Evolutionary conservation across 2,797 vertebrate genomes (phyloP), one percentile per base, ranked within the genome.

Genomic region (Epinephelus malabaricus): DNA sequence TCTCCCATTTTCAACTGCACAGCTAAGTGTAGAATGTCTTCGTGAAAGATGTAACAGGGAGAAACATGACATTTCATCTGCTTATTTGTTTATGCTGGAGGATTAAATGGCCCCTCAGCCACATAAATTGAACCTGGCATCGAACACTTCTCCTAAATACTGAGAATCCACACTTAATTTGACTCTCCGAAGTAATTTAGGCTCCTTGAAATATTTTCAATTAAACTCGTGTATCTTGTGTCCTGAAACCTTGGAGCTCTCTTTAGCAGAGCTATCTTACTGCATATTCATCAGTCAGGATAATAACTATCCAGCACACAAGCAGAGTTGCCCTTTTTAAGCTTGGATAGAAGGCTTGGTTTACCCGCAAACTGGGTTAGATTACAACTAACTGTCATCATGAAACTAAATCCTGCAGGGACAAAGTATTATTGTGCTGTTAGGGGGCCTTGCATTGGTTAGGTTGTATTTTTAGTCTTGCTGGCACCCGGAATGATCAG

Each of bases 391-490:
- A 78, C 84, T 76, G 87, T 85, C 84, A 73, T 49, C 45, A 9
- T 84, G 85, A 86, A 88, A 89, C 79, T 13, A 50, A 77, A 88
- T 81, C 78, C 81, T 61, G n/a, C 69, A 19, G 45, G 66, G 34
- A 70, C 73, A 25, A 58, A 30, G 71, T 45, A 59, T 81, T 66
- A 45, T 68, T 78, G 59, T 77, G 46, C 67, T 69, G 51, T 69
- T 30, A 80, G 65, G 59, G 70, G 59, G 21, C 71, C 23, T 75
- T 43, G 49, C 46, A 53, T 81, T 34, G 43, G 43, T 73, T 71
- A 23, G 67, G 70, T 78, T 85, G 78, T 90, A 90, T 87, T 82
- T 91, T 88, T 81, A 79, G 91, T 71, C 47, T 30, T 15, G 40
- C 65, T 49, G 59, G 67, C 76, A 75, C 34, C 65, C 63, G 65